Percentiles rank a stretch among this genome's conserved stretches.
These are phyloP conservation scores for Clusia tigrina DNA, from an alignment of 2,888 invertebrate species.

Conservation along the genomic window DNA sequence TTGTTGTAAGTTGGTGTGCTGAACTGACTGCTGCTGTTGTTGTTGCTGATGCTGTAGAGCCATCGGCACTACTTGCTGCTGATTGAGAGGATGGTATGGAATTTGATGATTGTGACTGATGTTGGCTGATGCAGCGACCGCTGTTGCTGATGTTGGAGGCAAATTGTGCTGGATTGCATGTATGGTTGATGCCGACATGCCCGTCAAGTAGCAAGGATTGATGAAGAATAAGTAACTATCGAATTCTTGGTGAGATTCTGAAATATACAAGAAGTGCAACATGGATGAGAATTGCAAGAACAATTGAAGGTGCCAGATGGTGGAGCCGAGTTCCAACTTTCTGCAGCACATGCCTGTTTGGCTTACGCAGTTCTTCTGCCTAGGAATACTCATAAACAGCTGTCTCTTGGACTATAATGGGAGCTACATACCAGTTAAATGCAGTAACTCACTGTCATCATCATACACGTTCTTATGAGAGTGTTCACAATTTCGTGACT, in stretches of 20 bases:
- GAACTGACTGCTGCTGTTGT: constrained; percentile 27
- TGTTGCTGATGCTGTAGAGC: constrained; percentile 35
- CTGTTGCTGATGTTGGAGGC: constrained; percentile 38
- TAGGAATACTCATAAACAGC: too few species aligned
- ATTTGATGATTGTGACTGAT: constrained; percentile 12
- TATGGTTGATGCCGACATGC: constrained; percentile 32
- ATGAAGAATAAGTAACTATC: constrained; percentile 73
- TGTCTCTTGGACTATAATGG: too few species aligned
- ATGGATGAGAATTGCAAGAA: too few species aligned
- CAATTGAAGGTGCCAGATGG: too few species aligned
- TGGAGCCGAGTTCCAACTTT: too few species aligned
- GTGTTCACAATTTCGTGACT: too few species aligned
- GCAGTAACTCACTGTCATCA: too few species aligned
- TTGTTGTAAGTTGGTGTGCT: constrained; percentile 36
- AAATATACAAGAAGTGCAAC: constrained; percentile 14
- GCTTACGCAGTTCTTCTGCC: too few species aligned
- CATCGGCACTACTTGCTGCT: constrained; percentile 14
- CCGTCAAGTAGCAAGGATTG: constrained; percentile 52
- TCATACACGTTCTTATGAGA: too few species aligned
- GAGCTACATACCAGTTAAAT: too few species aligned
- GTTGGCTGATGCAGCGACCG: constrained; percentile 17
- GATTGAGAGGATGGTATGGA: constrained; percentile 3
- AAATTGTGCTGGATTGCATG: constrained; percentile 48
- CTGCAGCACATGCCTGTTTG: too few species aligned
- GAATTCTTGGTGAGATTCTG: constrained; percentile 76